A percentile compares a stretch with the other conserved stretches of the same genome.
Evolutionary conservation across 2,113 vertebrate genomes (phyloP).

Genomic region (Halichoeres trimaculatus): DNA sequence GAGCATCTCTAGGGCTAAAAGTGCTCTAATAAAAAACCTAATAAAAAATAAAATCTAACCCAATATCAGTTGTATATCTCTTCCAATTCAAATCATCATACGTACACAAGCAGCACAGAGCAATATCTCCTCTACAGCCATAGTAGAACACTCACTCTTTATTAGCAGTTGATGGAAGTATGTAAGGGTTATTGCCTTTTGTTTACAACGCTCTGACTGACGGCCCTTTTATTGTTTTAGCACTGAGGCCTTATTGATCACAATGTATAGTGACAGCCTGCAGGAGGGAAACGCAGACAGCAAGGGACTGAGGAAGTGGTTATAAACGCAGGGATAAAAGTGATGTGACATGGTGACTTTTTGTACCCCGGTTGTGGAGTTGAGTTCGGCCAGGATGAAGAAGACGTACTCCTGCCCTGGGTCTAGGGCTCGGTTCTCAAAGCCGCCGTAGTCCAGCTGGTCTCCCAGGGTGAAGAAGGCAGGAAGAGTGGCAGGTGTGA

Average conservation of each 20-base stretch:
- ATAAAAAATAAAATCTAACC: slow-evolving; percentile 34
- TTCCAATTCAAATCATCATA: slow-evolving; percentile 51
- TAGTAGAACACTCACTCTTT: slow-evolving; percentile 54
- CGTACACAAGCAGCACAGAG: slow-evolving; percentile 6
- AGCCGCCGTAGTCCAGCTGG: slow-evolving; percentile 94
- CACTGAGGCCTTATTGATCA: slow-evolving; percentile 55
- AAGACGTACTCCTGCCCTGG: slow-evolving; percentile 93
- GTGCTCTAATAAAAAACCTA: slow-evolving; percentile 20
- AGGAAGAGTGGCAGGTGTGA: slow-evolving; percentile 88
- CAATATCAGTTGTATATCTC: slow-evolving; percentile 48
- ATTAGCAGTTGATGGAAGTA: slow-evolving; percentile 61
- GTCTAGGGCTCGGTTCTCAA: slow-evolving; percentile 93
- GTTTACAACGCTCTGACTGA: slow-evolving; percentile 68
- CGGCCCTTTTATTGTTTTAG: slow-evolving; percentile 68
- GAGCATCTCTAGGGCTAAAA: slow-evolving; percentile 7
- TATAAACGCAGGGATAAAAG: slow-evolving; percentile 7
- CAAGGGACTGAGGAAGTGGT: slow-evolving; percentile 14
- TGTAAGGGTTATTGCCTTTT: slow-evolving; percentile 70
- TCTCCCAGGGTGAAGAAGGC: slow-evolving; percentile 92
- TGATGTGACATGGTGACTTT: slow-evolving; percentile 21
- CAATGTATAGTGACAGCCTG: slow-evolving; percentile 65
- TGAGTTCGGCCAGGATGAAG: slow-evolving; percentile 94
- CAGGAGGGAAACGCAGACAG: slow-evolving; percentile 24
- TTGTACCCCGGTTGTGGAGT: slow-evolving; percentile 89
- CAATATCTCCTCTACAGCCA: slow-evolving; percentile 56